phyloP scores from a whole-genome alignment of 1,140 invertebrate species.

The Caenorhabditis latens region DNA sequence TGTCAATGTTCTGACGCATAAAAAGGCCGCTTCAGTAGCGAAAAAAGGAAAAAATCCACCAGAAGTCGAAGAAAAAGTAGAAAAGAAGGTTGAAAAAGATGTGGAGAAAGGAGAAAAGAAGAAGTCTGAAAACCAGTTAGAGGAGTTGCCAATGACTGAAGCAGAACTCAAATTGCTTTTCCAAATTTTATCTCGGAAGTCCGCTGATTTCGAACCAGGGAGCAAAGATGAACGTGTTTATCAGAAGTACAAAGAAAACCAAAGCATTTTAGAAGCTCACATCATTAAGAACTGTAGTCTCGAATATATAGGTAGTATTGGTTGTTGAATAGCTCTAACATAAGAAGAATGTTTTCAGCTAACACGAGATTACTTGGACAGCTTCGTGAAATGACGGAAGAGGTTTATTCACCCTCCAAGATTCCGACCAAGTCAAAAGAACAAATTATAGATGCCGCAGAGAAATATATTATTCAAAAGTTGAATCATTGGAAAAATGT shows the following conservation, averaged over 20 bases:
- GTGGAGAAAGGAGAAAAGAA: neutral
- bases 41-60: too few relatives aligned
- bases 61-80: too few relatives aligned
- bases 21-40: too few relatives aligned
- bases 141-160: neutral
- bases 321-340: neutral
- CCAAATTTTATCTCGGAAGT: neutral
- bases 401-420: neutral
- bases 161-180: neutral
- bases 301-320: neutral
- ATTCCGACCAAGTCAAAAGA: neutral
- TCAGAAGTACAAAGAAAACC: neutral
- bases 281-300: neutral
- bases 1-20: too few relatives aligned
- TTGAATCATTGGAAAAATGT: conserved; percentile 15
- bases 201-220: neutral
- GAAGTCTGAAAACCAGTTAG: neutral
- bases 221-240: neutral
- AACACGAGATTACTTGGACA: neutral
- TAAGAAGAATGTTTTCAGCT: neutral
- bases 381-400: neutral
- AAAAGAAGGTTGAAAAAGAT: too few relatives aligned
- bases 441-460: neutral
- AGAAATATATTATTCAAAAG: neutral
- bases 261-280: neutral